A percentile compares a stretch with the other conserved stretches of the same genome.
phyloP scores from a whole-genome alignment of 2,113 vertebrate genomes.

The Pomatostomus ruficeps region DNA sequence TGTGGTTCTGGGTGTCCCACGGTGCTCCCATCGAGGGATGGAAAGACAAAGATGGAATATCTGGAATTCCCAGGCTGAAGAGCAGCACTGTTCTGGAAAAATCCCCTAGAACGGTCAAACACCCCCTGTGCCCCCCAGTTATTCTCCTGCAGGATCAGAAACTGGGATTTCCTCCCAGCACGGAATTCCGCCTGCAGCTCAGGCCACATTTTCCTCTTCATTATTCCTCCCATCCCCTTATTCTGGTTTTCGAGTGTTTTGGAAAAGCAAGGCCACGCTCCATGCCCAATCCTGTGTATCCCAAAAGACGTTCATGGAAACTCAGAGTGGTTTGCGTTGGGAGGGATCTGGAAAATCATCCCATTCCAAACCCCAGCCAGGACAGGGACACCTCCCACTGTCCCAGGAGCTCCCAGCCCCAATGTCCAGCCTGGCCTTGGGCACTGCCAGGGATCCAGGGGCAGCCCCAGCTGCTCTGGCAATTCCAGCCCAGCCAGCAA shows the following conservation, averaged over 20 bases:
- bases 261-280: neutral
- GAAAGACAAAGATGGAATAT: neutral
- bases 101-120: neutral
- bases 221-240: neutral
- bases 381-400: fast-evolving
- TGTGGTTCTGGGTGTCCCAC: neutral
- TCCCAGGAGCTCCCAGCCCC: neutral
- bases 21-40: neutral
- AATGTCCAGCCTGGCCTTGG: neutral
- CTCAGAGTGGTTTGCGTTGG: neutral
- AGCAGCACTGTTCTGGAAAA: fast-evolving
- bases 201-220: neutral
- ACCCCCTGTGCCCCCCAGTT: fast-evolving
- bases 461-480: neutral
- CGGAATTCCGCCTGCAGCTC: neutral
- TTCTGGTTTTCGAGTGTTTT: neutral
- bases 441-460: neutral
- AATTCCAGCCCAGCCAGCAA: neutral
- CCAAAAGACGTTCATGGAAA: neutral
- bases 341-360: too few relatives aligned
- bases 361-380: neutral
- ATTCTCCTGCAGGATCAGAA: neutral
- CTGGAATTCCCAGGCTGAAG: neutral
- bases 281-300: neutral
- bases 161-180: neutral